Base-by-base conservation (phyloP, 2,888 invertebrate genomes). In the Drosophila prolongata region DNA sequence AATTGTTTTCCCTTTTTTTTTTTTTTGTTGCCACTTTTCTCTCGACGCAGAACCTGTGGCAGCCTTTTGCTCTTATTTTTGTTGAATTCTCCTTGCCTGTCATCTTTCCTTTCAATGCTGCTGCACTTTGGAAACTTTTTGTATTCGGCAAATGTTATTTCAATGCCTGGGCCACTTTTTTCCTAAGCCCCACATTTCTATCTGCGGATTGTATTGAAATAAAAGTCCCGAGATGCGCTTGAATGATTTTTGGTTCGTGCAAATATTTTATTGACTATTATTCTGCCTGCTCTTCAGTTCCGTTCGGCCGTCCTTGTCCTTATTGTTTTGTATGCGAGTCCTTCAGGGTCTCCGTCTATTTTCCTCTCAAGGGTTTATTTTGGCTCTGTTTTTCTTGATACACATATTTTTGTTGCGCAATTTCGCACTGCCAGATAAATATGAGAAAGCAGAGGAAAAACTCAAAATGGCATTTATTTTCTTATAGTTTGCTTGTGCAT, bases 191-290 rank as follows among this genome's bases (percentile, higher is more conserved):
- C 6, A 16, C 11, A 24, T 49, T 24, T 70, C 53, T 65, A 78
- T 66, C 47, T 61, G 56, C 57, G 50, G 75, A 44, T 37, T 35
- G 62, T 53, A 80, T 84, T 73, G 80, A 70, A 73, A 85, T 70
- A 61, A 75, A 71, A 62, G 72, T 67, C 58, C 61, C 76, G 64
- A 66, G 59, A 62, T 87, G 74, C 76, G 87, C 87, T 78, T 80
- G 57, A 80, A 62, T 60, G 78, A 77, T 75, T 87, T 81, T 72
- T 82, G 78, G 59, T 66, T 78, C 62, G 74, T 77, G 71, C 79
- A 85, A 87, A 84, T 84, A 89, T 80, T 85, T 85, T 85, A 85
- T 85, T 85, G 89, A 84, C 84, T 81, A 80, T 88, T 83, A 76
- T 83, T 86, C 77, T 66, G 73, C 42, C 46, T 35, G 55, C 55